Evolutionary conservation across 2,888 invertebrate species (phyloP).

Genomic region (Hirtodrosophila alboralis): DNA sequence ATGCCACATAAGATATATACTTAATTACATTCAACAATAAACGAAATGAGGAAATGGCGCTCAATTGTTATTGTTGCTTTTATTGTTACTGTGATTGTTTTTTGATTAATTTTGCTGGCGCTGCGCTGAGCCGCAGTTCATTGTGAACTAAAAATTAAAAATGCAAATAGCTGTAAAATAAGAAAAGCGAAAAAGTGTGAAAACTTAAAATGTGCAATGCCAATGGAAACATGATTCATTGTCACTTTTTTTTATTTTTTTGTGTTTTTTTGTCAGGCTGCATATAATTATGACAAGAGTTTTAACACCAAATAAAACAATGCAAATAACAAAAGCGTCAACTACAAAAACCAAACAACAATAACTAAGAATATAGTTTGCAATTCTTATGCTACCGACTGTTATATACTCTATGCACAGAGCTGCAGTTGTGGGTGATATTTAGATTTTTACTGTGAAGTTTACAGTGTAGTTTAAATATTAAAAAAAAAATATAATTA

Average conservation of each 20-base stretch:
- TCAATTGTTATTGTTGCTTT: too few species aligned
- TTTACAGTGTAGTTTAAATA: too few species aligned
- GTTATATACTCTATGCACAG: too few species aligned
- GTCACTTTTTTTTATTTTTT: constrained; percentile 50
- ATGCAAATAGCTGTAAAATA: constrained; percentile 33
- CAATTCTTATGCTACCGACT: too few species aligned
- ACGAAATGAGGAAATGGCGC: constrained; percentile 73
- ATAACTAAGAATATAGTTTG: constrained; percentile 1
- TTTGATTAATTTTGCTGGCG: constrained; percentile 55
- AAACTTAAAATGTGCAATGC: constrained; percentile 72
- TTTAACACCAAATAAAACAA: constrained; percentile 71
- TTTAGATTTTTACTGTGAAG: too few species aligned
- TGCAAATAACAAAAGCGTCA: constrained; percentile 65
- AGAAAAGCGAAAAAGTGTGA: constrained; percentile 32
- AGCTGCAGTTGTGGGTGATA: too few species aligned
- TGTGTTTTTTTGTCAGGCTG: too few species aligned
- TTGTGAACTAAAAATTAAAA: constrained; percentile 56
- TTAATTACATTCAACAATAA: constrained; percentile 73
- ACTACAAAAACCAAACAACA: constrained; percentile 41
- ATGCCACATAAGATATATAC: constrained; percentile 39
- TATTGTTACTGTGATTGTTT: constrained; percentile 10
- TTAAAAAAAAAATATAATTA: too few species aligned
- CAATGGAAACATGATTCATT: constrained; percentile 80
- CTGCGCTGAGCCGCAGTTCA: constrained; percentile 39
- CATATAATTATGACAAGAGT: constrained; percentile 73